Evolutionary conservation across 2,113 vertebrate species (phyloP), one percentile per base, ranked within the genome.

Genomic region (Athene noctua): DNA sequence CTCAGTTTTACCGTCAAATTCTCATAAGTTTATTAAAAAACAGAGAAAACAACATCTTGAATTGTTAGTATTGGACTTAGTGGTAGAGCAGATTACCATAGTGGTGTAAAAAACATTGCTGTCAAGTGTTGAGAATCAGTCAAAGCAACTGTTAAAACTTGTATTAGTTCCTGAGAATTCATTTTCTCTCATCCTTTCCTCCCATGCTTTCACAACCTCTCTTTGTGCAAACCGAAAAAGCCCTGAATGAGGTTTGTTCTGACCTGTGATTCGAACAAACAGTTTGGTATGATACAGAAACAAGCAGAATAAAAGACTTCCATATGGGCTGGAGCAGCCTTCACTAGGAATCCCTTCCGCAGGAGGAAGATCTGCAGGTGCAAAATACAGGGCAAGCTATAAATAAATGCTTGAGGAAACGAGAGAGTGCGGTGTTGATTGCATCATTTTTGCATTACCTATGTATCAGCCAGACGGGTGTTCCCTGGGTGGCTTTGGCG

Each of bases 391-490:
- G 66, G 47, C 57, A 42, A 78, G 49, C 85, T 93, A 22, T 44
- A 95, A 95, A 87, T 81, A 79, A 72, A 52, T n/a, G 3, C 44
- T 68, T 6, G 81, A 85, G 92, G 90, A 87, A 74, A 20, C 0
- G 0, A 65, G 80, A 15, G 55, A 73, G 84, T 3, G 2, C 14
- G 29, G 70, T 2, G 1, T 3, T 3, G 36, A 10, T 42, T 40
- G 81, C 85, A 79, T 72, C 81, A 9, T 23, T 46, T 46, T 3
- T 49, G 66, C 44, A 4, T 3, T 61, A 25, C 34, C 49, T 3
- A 0, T 11, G 77, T 23, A 2, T 18, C 14, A 29, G 83, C 58
- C 0, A 1, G 75, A 2, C 51, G 14, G 5, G 42, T 2, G 0
- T 8, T 90, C 61, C 30, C 44, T 8, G 80, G 34, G 10, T 18